A percentile compares a stretch with the other conserved stretches of the same genome.
Conservation (phyloP, 2,113 vertebrate species). For the Probosciger aterrimus region DNA sequence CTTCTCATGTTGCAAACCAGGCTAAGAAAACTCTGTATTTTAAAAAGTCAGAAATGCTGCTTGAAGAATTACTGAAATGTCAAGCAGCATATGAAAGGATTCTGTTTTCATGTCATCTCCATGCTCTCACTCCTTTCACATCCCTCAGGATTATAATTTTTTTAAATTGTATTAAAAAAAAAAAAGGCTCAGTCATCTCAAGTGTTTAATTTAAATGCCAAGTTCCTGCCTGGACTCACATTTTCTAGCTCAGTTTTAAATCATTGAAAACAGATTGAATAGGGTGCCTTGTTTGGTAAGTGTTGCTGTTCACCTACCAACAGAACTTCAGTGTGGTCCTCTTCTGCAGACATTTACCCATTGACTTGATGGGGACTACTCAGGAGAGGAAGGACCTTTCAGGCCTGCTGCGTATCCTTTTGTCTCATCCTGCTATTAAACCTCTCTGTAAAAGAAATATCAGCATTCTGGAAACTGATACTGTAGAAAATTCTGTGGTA, state of each 20-base stretch:
- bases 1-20: neutral
- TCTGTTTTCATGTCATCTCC: neutral
- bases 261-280: neutral
- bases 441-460: neutral
- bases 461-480: neutral
- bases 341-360: neutral
- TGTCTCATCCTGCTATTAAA: neutral
- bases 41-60: neutral
- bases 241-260: neutral
- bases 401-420: neutral
- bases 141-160: neutral
- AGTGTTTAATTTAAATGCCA: neutral
- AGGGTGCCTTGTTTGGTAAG: neutral
- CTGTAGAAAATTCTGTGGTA: neutral
- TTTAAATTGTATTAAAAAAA: neutral
- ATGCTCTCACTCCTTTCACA: neutral
- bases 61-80: neutral
- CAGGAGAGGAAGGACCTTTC: neutral
- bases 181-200: neutral
- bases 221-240: neutral
- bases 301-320: neutral
- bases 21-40: neutral
- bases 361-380: neutral
- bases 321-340: neutral
- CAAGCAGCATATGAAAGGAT: slow-evolving; percentile 1